Base-by-base conservation (phyloP, 2,113 vertebrate species). In the Tenebrosternarchus preto region DNA sequence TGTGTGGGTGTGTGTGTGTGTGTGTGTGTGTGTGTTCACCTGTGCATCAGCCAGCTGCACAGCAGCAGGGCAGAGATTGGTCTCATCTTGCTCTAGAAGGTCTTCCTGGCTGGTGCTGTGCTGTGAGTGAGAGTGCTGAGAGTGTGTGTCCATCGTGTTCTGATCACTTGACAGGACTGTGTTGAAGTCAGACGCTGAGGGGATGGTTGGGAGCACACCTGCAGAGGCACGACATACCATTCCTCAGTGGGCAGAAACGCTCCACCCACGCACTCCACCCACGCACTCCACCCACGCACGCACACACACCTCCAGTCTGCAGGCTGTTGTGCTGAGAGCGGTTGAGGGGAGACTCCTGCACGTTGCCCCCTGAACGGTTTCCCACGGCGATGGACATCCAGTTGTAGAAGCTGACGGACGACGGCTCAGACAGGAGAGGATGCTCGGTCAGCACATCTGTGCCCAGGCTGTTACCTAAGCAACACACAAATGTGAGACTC, bases 371-470 rank as follows among this genome's bases (percentile, higher is more conserved):
- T 22, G 94, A 93, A 84, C 96, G 93, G 89, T 96, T 98, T 75
- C 97, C 94, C 83, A 99, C 97, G 24, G 97, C 98, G 67, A 97
- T 96, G 78, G 98, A 99, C 98, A 99, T 99, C 98, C 98, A 99
- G 88, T 99, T 99, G 89, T 99, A 99, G 88, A 99, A 99, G 86
- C 97, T 98, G 92, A 98, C 96, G 1, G 96, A 95, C 12, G 95
- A 96, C 0, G 98, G 97, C 86, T 98, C 97, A 1, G 97, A 94
- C 24, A 99, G 90, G 84, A 99, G 91, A 55, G 98, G 97, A 86
- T 99, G 97, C 76, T 98, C 97, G 0, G 97, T 96, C 76, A 99
- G 84, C 92, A 97, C 94, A 71, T 98, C 97, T 12, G 95, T 92
- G 71, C 95, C 95, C 86, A 94, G 72, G 4, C 92, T 93, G 76